A percentile compares a stretch with the other conserved stretches of the same genome.
phyloP scores from a whole-genome alignment of 2,888 invertebrate species.

The Acrobasis suavella region DNA sequence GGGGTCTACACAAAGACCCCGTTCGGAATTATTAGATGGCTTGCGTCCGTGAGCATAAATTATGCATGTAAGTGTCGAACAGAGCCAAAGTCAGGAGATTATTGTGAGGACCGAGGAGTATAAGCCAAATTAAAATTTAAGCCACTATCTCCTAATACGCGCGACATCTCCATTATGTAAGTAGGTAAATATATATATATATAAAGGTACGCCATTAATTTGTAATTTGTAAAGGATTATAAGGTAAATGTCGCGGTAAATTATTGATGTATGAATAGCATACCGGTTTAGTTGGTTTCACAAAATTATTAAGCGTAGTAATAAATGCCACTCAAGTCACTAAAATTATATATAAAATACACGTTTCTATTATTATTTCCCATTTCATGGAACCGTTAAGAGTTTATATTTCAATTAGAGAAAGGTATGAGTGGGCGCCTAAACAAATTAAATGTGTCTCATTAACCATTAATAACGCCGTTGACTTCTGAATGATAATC shows the following conservation, averaged over 20 bases:
- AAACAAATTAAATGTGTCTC: conserved; percentile 18
- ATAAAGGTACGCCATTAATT: no score
- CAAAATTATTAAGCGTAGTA: background rate
- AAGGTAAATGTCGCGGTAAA: background rate
- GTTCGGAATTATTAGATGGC: conserved; percentile 5
- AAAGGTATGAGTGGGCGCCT: conserved; percentile 13
- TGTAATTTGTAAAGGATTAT: background rate
- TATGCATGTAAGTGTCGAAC: background rate
- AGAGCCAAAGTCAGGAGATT: background rate
- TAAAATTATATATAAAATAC: background rate
- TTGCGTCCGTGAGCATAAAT: background rate
- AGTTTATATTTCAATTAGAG: conserved; percentile 9
- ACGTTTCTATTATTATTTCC: conserved; percentile 6
- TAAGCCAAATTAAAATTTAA: background rate
- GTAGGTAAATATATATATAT: no score
- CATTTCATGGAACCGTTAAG: conserved; percentile 9
- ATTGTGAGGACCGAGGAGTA: background rate
- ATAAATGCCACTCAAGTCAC: background rate
- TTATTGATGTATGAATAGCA: background rate
- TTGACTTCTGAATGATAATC: conserved; percentile 17
- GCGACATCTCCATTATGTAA: background rate
- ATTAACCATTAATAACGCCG: conserved; percentile 14
- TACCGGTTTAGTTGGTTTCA: background rate
- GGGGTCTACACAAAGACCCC: background rate
- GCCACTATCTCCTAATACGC: background rate